Percentiles rank a stretch among this genome's conserved stretches.
Conservation (phyloP, 1,140 invertebrate genomes). For the Mactra quadrangularis region DNA sequence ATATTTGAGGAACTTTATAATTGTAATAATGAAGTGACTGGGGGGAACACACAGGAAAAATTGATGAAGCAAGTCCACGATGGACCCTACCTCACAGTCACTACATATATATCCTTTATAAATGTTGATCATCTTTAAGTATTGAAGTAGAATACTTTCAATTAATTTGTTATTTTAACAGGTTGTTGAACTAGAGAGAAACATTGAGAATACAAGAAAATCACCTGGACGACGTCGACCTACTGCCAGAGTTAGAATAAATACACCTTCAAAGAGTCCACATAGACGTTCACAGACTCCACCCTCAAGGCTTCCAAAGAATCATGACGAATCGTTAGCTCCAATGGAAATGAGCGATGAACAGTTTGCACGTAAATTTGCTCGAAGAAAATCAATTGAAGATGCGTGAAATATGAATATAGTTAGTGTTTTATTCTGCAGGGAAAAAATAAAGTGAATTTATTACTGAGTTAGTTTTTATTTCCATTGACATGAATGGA, state of each 20-base stretch:
- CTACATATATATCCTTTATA: too few species aligned
- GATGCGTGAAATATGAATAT: conserved; percentile 33
- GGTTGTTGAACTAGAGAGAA: conserved; percentile 51
- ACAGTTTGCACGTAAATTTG: conserved; percentile 55
- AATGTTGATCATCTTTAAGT: too few species aligned
- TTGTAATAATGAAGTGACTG: too few species aligned
- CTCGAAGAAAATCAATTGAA: conserved; percentile 52
- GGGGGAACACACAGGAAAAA: too few species aligned
- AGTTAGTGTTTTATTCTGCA: neutral
- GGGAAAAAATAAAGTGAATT: neutral
- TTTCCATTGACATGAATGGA: neutral
- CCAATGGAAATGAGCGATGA: conserved; percentile 61
- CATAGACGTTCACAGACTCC: conserved; percentile 53
- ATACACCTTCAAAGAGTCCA: conserved; percentile 49
- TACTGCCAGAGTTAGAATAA: conserved; percentile 4
- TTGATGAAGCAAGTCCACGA: too few species aligned
- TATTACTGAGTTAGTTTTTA: too few species aligned
- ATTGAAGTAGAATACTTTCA: too few species aligned
- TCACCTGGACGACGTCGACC: conserved; percentile 24
- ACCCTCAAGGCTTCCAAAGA: conserved; percentile 52
- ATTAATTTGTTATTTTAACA: too few species aligned
- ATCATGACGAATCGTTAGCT: conserved; percentile 48
- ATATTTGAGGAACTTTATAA: too few species aligned
- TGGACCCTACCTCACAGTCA: too few species aligned
- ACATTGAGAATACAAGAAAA: conserved; percentile 45